Conservation (phyloP, 2,888 invertebrate genomes). For the Drosophila percnosoma region DNA sequence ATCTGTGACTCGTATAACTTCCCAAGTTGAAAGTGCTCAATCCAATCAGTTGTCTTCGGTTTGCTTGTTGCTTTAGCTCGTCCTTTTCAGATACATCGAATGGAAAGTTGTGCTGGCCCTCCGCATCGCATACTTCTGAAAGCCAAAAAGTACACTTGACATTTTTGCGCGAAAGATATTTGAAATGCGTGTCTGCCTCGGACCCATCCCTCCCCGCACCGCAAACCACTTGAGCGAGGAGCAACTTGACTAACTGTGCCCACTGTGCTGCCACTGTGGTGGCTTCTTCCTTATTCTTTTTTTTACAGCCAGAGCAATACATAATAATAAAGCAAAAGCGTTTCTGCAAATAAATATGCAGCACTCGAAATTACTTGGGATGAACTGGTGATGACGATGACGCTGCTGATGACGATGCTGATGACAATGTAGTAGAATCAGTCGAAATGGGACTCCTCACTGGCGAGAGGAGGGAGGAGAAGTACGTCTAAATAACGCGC, state of each 20-base stretch:
- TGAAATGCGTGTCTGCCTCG: constrained; percentile 56
- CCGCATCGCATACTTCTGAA: constrained; percentile 50
- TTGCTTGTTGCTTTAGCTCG: constrained; percentile 30
- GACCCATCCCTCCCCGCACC: constrained; percentile 3
- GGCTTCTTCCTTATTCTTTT: constrained; percentile 8
- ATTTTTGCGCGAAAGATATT: constrained; percentile 69
- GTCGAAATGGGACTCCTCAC: constrained; percentile 13
- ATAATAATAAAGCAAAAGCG: constrained; percentile 76
- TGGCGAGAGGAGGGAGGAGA: neutral
- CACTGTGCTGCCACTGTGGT: constrained; percentile 7
- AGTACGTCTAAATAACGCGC: constrained; percentile 52
- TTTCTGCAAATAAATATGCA: constrained; percentile 82
- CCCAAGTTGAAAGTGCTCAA: neutral
- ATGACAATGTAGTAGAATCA: constrained; percentile 33
- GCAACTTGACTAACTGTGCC: constrained; percentile 28
- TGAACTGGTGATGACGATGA: constrained; percentile 67
- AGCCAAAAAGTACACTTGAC: constrained; percentile 74
- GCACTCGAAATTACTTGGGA: constrained; percentile 75
- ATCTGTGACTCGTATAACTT: neutral
- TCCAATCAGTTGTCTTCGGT: constrained; percentile 1
- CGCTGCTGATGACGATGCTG: constrained; percentile 9
- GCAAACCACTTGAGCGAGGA: constrained; percentile 34
- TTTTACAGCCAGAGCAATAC: constrained; percentile 72
- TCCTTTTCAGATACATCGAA: constrained; percentile 29
- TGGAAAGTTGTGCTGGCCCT: constrained; percentile 18